Evolutionary conservation across 2,888 invertebrate species (phyloP), one percentile per base, ranked within the genome.

Genomic region (Patella ulyssiponensis): DNA sequence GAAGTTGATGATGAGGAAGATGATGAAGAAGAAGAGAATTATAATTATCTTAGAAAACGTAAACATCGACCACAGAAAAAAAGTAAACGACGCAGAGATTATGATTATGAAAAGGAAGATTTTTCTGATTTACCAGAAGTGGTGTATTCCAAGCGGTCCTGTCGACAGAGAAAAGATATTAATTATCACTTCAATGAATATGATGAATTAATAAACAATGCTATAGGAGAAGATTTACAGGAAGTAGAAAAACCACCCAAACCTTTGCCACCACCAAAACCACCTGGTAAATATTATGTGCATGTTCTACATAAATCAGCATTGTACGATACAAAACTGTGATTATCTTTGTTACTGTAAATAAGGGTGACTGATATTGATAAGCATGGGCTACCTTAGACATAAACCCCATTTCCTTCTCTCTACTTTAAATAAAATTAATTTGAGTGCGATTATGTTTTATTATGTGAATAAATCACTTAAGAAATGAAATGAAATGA

Each of bases 121-220:
- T 27, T 69, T 17, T 69, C 71, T 51, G 73, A 17, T 1, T 69
- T 78, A 33, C 80, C 80, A 12, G 81, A 85, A 23, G 82, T 83
- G 56, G 79, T 82, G 75, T 79, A 82, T n/a, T 74, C 82, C 33
- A 83, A 83, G 74, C 72, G 89, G 56, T 95, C 97, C 79, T 92
- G 97, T 85, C 94, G 98, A 23, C 95, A 96, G 86, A 94, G 97
- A 23, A 93, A 95, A 64, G 84, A 86, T 83, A 95, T 96, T 77
- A 96, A 95, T 90, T 94, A 94, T 87, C 92, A 92, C 79, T 95
- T 97, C 86, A 96, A 96, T 90, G 98, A 98, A 91, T 99, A 96
- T 92, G 99, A 99, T 90, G 96, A 98, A 53, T 94, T 98, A 91
- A 98, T 99, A 86, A 96, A 97, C 90, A 96, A 96, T 69, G 98